Base-by-base conservation (phyloP, 2,888 invertebrate species). In the Druceiella hillmani region DNA sequence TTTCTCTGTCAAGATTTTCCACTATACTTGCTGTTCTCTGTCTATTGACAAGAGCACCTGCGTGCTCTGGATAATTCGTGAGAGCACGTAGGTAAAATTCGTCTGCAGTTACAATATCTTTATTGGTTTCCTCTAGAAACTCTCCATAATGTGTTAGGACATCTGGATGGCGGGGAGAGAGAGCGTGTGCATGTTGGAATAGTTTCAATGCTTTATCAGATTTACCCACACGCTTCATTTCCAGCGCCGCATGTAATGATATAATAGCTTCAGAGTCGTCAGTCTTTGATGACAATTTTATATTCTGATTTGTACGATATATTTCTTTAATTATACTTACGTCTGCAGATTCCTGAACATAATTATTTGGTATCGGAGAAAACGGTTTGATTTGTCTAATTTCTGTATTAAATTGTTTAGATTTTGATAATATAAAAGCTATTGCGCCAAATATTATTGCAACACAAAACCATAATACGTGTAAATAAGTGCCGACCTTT, bases 141-240 rank as follows among this genome's bases (percentile, higher is more conserved):
- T 94, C 92, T 7, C 97, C 97, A 58, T 89, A 97, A 54, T 87
- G 84, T 46, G 89, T 87, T 5, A 98, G 69, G 31, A 97, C 83
- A 54, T 97, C 94, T 0, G 94, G 88, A 66, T 97, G 89, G 51
- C 83, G 80, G 0, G 97, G 97, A 9, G 92, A 89, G 25, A 98
- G 68, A 0, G 90, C 88, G 39, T 89, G 78, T 0, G 95, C 95
- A 64, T 97, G 95, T 62, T 92, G 83, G 55, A 90, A 87, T 17
- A 92, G 61, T 58, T 87, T 87, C 22, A 83, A 66, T 1, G 94
- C 93, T 64, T 92, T 93, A 36, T 87, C 86, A 35, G 78, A 66
- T 58, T 92, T 94, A 3, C 91, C 91, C 24, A 78, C 67, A 34
- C 76, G 73, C 55, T 85, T 83, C 81, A 93, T 88, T 47, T 90